Percentiles rank a stretch among this genome's conserved stretches.
phyloP scores from a whole-genome alignment of 1,140 invertebrate species.

The Oncopodura yosiiana region DNA sequence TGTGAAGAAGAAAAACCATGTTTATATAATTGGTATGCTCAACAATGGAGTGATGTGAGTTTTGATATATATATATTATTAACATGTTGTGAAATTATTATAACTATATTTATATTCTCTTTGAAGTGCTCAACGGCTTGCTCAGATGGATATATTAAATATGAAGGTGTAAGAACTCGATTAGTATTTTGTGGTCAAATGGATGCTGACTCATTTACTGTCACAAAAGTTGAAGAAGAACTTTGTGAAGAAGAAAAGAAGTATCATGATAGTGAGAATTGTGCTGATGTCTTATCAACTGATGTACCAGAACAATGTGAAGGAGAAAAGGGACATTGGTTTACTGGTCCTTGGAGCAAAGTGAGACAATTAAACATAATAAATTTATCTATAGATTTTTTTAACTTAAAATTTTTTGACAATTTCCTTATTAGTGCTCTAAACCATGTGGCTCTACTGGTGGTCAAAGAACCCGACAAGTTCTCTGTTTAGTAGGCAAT shows the following conservation, averaged over 20 bases:
- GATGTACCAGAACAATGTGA: too few species aligned
- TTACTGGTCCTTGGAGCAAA: slow-evolving; percentile 58
- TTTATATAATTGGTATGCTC: slow-evolving; percentile 68
- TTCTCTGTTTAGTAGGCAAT: slow-evolving; percentile 69
- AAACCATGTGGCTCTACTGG: slow-evolving; percentile 42
- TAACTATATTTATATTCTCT: slow-evolving; percentile 7
- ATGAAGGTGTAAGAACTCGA: too few species aligned
- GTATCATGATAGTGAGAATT: too few species aligned
- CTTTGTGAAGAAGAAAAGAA: too few species aligned
- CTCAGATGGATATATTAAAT: too few species aligned
- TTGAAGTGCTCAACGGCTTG: slow-evolving; percentile 23
- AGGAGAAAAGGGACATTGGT: too few species aligned
- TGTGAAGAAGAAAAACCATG: slow-evolving; percentile 49
- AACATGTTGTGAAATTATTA: too few species aligned
- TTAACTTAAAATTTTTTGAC: neutral
- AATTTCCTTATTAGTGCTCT: slow-evolving; percentile 15
- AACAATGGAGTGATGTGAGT: slow-evolving; percentile 38
- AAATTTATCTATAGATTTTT: neutral
- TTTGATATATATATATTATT: too few species aligned
- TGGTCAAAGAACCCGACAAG: slow-evolving; percentile 68
- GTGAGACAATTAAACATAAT: slow-evolving; percentile 40
- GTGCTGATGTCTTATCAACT: too few species aligned
- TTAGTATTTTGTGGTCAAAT: too few species aligned
- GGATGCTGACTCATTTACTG: too few species aligned
- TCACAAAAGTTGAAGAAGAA: too few species aligned